Base-by-base conservation (phyloP, 2,888 invertebrate genomes). In the Endomychus coccineus region DNA sequence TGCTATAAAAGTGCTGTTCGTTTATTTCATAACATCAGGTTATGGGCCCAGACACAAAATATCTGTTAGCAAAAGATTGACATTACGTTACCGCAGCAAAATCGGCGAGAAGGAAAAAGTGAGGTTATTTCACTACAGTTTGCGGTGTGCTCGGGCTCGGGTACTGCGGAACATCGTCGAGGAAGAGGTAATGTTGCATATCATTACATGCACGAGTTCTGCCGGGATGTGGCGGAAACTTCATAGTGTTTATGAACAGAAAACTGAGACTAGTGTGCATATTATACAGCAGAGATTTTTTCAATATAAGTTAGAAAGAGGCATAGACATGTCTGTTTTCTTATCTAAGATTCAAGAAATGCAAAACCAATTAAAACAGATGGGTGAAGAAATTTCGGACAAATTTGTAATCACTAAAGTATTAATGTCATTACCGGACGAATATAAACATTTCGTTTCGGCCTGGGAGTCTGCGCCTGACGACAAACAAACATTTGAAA, bases 231-330 rank as follows among this genome's bases (percentile, higher is more conserved):
- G 50, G 52, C 10, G 12, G 3, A 53, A 48, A 29, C 12, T 13
- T 2, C 47, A 46, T 25, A 47, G 32, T 9, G 16, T 61, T 0
- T n/a, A n/a, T n/a, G n/a, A n/a, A n/a, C n/a, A n/a, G n/a, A 60
- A 56, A 37, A 49, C 54, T 0, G 53, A 54, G 19, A 56, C 55
- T 2, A 56, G 44, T 11, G 42, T 58, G 4, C 56, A 60, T 47
- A 48, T 58, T 10, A 24, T 58, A 4, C 60, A 62, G 19, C 56
- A 59, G 27, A 34, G 52, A 16, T 57, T 57, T 15, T 56, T 59
- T 22, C 45, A 52, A 25, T 52, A 35, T 14, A 55, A 54, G 16
- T 54, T 22, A 13, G 25, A 46, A 23, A 47, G 48, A 1, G 48
- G 46, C 11, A 10, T 16, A 0, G 48, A 46, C 12, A 56, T 54